These are phyloP conservation scores for Leucosticte australis DNA, from an alignment of 2,113 vertebrate species.

Conservation along the genomic window DNA sequence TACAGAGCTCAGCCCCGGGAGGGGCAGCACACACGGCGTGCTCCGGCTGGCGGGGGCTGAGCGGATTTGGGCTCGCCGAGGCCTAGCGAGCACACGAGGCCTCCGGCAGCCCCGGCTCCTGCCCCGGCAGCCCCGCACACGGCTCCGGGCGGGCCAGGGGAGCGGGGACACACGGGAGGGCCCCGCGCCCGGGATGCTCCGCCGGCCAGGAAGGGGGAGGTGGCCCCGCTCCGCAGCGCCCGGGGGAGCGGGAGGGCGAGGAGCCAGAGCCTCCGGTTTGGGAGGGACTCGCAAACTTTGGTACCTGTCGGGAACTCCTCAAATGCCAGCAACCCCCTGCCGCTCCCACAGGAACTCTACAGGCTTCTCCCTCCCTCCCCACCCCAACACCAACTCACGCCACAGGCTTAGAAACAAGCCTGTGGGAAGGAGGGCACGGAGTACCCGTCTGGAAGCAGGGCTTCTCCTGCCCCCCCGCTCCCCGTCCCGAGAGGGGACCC, in stretches of 20 bases:
- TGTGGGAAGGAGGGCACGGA: not conserved
- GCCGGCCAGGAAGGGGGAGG: not conserved
- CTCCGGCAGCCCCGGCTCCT: not conserved
- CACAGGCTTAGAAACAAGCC: not conserved
- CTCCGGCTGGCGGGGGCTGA: not conserved
- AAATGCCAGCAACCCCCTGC: not conserved
- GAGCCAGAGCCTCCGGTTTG: not conserved
- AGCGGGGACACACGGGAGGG: not conserved
- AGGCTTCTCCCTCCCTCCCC: not conserved
- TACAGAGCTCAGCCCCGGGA: not conserved
- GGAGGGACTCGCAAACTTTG: not conserved
- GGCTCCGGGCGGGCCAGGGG: not conserved
- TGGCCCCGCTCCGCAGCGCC: not conserved
- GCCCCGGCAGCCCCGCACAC: not conserved
- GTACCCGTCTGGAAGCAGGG: not conserved
- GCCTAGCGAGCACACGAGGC: conserved; percentile 47
- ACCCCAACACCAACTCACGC: not conserved
- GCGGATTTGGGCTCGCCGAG: not conserved
- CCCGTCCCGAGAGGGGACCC: not conserved
- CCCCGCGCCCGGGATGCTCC: not conserved
- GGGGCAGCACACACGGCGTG: not conserved
- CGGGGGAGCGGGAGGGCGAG: not conserved
- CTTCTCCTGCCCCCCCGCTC: not conserved
- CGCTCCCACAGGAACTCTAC: not conserved
- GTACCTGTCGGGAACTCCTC: not conserved